These are phyloP conservation scores for Drosophila acutilabella DNA, from an alignment of 2,888 invertebrate genomes.

Conservation along the genomic window DNA sequence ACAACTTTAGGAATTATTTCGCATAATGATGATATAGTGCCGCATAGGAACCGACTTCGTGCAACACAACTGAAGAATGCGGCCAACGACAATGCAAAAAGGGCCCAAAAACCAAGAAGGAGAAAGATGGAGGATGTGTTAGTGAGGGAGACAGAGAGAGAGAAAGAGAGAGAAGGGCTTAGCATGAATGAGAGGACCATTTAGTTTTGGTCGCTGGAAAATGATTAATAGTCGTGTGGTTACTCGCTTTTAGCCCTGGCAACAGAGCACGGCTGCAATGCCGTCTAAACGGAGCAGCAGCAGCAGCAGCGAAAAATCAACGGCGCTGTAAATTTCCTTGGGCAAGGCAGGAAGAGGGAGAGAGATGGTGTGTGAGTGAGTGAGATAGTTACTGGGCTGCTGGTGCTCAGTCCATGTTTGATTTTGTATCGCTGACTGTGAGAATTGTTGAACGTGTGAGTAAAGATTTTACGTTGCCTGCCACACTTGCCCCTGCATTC, in stretches of 20 bases:
- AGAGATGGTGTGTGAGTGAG: constrained; percentile 1
- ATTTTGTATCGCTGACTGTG: constrained; percentile 62
- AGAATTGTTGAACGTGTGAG: constrained; percentile 59
- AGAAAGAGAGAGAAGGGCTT: constrained; percentile 13
- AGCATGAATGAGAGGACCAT: constrained; percentile 59
- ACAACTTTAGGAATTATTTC: constrained; percentile 58
- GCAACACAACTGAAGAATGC: constrained; percentile 56
- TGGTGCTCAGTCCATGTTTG: constrained; percentile 42
- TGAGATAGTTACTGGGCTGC: constrained; percentile 14
- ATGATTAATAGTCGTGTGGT: constrained; percentile 77
- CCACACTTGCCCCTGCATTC: constrained; percentile 6
- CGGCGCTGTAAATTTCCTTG: constrained; percentile 71
- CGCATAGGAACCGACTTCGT: constrained; percentile 44
- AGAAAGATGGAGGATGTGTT: constrained; percentile 13
- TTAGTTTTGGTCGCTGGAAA: constrained; percentile 78
- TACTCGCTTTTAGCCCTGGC: constrained; percentile 55
- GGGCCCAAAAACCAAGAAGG: constrained; percentile 38
- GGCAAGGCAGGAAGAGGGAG: constrained; percentile 30
- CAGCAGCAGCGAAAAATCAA: constrained; percentile 55
- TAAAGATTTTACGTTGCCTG: constrained; percentile 50
- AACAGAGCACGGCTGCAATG: constrained; percentile 60
- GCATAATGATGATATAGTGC: constrained; percentile 77
- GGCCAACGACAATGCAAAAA: constrained; percentile 63
- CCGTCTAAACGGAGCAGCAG: constrained; percentile 66
- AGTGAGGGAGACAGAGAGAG: neutral